Percentiles rank a stretch among this genome's conserved stretches.
Conservation (phyloP, 1,140 invertebrate genomes). For the Pinna nobilis region DNA sequence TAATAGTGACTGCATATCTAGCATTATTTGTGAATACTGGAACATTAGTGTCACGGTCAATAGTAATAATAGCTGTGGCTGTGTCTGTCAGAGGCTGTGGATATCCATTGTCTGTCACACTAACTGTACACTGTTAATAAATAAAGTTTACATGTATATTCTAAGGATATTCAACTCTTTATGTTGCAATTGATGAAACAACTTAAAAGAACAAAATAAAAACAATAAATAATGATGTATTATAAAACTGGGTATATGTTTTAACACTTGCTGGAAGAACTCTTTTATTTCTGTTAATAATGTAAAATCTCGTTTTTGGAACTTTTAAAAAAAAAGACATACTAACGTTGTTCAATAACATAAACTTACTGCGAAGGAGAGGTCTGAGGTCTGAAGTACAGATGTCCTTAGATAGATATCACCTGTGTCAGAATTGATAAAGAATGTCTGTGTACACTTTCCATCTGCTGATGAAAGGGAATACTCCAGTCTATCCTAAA, state of each 20-base stretch:
- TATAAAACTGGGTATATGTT: too few species aligned
- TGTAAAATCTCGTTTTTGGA: neutral
- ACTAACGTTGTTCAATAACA: neutral
- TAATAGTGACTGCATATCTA: constrained; percentile 22
- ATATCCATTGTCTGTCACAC: constrained; percentile 51
- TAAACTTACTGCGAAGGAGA: constrained; percentile 43
- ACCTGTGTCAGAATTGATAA: constrained; percentile 54
- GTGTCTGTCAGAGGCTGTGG: constrained; percentile 32
- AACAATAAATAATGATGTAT: neutral
- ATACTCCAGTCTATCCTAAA: constrained; percentile 46
- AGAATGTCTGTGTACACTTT: constrained; percentile 38
- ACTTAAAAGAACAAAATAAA: neutral
- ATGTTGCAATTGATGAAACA: neutral
- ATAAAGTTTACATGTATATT: too few species aligned
- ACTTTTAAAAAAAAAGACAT: neutral
- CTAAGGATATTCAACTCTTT: too few species aligned
- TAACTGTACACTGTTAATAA: constrained; percentile 46
- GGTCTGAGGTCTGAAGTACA: constrained; percentile 71
- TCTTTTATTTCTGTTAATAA: neutral
- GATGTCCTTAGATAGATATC: constrained; percentile 50
- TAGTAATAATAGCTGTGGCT: constrained; percentile 4
- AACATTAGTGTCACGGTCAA: neutral
- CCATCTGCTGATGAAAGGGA: constrained; percentile 18
- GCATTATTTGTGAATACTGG: constrained; percentile 26
- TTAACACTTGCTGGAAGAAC: too few species aligned